These are phyloP conservation scores for Acanthurus tractus DNA, from an alignment of 2,797 vertebrate genomes.

Conservation along the genomic window DNA sequence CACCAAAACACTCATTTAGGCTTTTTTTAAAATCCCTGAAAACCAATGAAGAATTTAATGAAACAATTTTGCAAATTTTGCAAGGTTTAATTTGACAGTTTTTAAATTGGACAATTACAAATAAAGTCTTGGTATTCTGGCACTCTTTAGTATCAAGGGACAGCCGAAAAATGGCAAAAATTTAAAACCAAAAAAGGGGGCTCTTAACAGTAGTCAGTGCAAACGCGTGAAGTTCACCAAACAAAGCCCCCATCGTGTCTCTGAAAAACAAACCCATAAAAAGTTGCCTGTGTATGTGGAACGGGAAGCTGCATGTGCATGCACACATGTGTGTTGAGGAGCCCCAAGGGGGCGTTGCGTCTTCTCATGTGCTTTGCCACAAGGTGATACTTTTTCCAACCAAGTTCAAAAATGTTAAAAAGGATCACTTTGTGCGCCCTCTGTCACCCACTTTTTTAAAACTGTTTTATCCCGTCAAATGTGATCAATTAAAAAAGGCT, in stretches of 20 bases:
- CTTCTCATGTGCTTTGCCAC: slow-evolving; percentile 3
- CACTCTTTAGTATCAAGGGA: not conserved
- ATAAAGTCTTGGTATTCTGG: not conserved
- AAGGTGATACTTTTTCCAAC: slow-evolving; percentile 6
- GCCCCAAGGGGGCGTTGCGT: not conserved
- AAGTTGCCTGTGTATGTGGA: slow-evolving; percentile 21
- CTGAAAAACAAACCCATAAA: slow-evolving; percentile 31
- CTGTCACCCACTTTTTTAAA: not conserved
- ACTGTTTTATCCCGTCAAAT: not conserved
- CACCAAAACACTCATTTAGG: not conserved
- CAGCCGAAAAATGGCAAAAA: not conserved
- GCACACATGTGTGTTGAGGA: slow-evolving; percentile 1
- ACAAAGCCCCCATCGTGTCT: slow-evolving; percentile 24
- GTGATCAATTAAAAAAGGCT: not conserved
- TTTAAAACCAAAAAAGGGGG: not conserved
- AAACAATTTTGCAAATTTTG: not conserved
- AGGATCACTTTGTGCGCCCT: not conserved
- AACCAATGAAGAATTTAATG: not conserved
- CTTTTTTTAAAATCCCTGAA: not conserved
- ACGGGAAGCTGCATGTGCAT: not conserved
- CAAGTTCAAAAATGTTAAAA: not conserved
- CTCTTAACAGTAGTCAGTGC: not conserved
- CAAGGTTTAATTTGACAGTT: no score
- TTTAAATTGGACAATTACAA: not conserved
- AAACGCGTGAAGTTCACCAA: not conserved